Base-by-base conservation (phyloP, 1,140 invertebrate species). In the Maniola jurtina region DNA sequence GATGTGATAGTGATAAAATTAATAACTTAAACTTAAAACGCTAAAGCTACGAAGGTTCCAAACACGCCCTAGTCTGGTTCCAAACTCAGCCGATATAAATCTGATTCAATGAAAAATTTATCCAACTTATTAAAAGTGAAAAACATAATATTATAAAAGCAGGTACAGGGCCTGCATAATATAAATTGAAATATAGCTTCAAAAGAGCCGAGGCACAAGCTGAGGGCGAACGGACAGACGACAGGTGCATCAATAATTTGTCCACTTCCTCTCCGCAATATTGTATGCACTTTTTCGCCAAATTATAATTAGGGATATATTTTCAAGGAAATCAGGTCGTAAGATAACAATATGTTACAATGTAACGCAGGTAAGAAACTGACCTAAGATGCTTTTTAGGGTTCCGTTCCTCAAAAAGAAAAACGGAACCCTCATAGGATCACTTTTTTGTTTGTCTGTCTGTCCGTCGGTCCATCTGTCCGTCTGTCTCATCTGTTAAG, bases 211-310 rank as follows among this genome's bases (percentile, higher is more conserved):
- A 45, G 42, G 13, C 42, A 45, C 38, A 55, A 56, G 33, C 40
- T 47, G 48, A 65, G 25, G 56, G 55, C 56, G 35, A 42, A 40
- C 34, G 63, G 48, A 8, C 48, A 48, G 36, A 33, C 56, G 68
- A 74, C 75, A 74, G 79, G 73, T 78, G 76, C 62, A 54, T 59
- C 66, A 70, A 64, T 80, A 72, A 73, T 75, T 72, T 57, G 61
- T 68, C 55, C 61, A 71, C 66, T 73, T 69, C 60, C 70, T 70
- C 68, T 61, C 61, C 42, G 14, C 14, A 16, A n/a, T 13, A 38
- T 56, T 56, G 60, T 63, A 59, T 66, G 64, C 63, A 50, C 16
- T 70, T 70, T 69, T 72, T 63, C 64, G 33, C 33, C 25, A 64
- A 58, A 38, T 50, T 36, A 57, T 64, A 64, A 58, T 58, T 55